Evolutionary conservation across 2,797 vertebrate genomes (phyloP), one percentile per base, ranked within the genome.

Genomic region (Aphelocoma californica): DNA sequence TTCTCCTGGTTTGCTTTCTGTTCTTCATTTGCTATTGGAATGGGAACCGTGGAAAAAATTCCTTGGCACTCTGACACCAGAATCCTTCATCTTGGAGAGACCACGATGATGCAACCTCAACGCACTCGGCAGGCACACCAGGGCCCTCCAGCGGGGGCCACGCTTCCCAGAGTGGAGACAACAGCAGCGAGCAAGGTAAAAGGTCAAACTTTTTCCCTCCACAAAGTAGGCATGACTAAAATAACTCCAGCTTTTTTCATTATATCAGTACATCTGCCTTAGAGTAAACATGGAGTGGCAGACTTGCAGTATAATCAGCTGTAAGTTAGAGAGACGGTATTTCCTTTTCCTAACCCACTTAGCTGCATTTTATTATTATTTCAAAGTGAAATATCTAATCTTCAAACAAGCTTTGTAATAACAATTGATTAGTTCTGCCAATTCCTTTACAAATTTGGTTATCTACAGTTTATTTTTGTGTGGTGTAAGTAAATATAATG

Each of bases 171-270:
- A 99, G 99, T 67, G 99, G 99, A 78, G 99, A 99, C 98, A 99
- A 99, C 98, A 99, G 99, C 98, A 99, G 99, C 29, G 99, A 99
- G 97, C 99, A 99, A 99, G 99, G 99, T 99, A 99, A 99, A 98
- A 97, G 97, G 96, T 96, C 97, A 97, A 96, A 90, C 94, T 94
- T 97, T 97, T 97, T 97, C 96, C 92, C 96, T 94, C 95, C 61
- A 88, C 93, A 97, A 97, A 98, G 97, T 95, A 96, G 96, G 96
- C 97, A 94, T 97, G 97, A 96, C 97, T 97, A 96, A 98, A 97
- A 96, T 97, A 97, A 97, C 98, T 96, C 86, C 62, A 90, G 80
- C 70, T 95, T 96, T 96, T 97, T 97, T 97, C 95, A 70, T 95
- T 91, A 74, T 97, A 97, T 97, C 94, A 88, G 95, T 96, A 86